Evolutionary conservation across 2,113 vertebrate genomes (phyloP), one percentile per base, ranked within the genome.

Genomic region (Eulemur rufifrons): DNA sequence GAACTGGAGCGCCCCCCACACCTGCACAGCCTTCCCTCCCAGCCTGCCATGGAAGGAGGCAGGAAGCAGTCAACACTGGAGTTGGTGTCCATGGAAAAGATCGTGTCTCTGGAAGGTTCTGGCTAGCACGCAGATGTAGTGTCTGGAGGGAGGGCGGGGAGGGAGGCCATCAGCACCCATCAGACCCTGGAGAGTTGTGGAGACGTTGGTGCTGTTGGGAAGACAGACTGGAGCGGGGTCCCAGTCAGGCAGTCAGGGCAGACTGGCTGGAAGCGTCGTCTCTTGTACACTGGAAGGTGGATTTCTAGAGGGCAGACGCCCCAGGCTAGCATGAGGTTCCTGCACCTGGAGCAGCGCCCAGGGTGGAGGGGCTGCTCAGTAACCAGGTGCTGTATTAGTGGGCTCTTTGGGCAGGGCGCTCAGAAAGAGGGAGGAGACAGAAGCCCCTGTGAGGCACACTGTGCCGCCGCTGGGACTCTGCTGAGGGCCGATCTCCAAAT

Each of bases 291-390:
- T 8, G n/a, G 82, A 29, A 32, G 29, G 37, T 0, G 2, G 71
- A 8, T 8, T 81, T 4, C 74, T 9, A 29, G 52, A 73, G 42
- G 23, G 34, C 77, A 52, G 54, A 54, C 23, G 11, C 4, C 2
- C 5, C 3, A 23, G 73, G 20, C 50, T 63, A 13, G 25, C 25
- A 27, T 25, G 10, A 5, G 8, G 21, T 20, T 25, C 74, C 54
- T 10, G 18, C 6, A 0, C 23, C 10, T 27, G 3, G 12, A 21
- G 1, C 37, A 69, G 15, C 7, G 52, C 34, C 85, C 66, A 0
- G 14, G 0, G 1, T 3, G 5, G 50, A 34, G 13, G 3, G 11
- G 6, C 52, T 0, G 0, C 1, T 13, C 64, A 15, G 0, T 20
- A 13, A 73, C 29, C 4, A 14, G 29, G 5, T 73, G 13, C 32